Base-by-base conservation (phyloP, 2,113 vertebrate genomes). In the Poeciliopsis retropinna region DNA sequence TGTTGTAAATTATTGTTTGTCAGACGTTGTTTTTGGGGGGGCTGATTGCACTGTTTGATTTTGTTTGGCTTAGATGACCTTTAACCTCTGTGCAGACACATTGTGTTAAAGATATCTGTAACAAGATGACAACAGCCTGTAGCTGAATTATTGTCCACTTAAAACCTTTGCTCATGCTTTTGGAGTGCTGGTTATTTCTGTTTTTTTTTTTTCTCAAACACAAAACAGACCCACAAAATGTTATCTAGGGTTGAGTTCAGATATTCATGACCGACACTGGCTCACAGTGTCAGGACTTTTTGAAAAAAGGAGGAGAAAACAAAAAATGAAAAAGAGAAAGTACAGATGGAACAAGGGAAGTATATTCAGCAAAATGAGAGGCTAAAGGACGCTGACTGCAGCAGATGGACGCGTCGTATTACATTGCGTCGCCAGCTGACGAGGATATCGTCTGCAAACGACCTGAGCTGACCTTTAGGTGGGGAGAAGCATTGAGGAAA, bases 401-500 rank as follows among this genome's bases (percentile, higher is more conserved):
- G 86, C 83, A 83, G 88, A 87, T 81, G 78, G 72, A 74, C 30
- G 81, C 10, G 65, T 93, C 87, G 28, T 73, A 82, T 93, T 92
- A 90, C 91, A 90, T 82, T 12, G 76, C 89, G 90, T 92, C 90
- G 74, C 85, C 47, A n/a, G 82, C 78, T 81, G 88, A 85, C 81
- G 76, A 60, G 87, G 79, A 86, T 87, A 88, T 89, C 84, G 80
- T 82, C 86, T 87, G 68, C 73, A 88, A 80, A 62, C 4, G 82
- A 89, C 88, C 90, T 78, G 77, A 74, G 85, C 64, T 91, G 91
- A 84, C 91, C 88, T 90, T 90, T 90, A 64, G 78, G 80, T 75
- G 80, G 80, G 85, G 78, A 83, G 89, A 69, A 70, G 75, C 68
- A 66, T 31, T 74, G 44, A 73, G 54, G 70, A n/a, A 61, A 29